Evolutionary conservation across 2,888 invertebrate species (phyloP), one percentile per base, ranked within the genome.

Genomic region (Drosophila prolongata): DNA sequence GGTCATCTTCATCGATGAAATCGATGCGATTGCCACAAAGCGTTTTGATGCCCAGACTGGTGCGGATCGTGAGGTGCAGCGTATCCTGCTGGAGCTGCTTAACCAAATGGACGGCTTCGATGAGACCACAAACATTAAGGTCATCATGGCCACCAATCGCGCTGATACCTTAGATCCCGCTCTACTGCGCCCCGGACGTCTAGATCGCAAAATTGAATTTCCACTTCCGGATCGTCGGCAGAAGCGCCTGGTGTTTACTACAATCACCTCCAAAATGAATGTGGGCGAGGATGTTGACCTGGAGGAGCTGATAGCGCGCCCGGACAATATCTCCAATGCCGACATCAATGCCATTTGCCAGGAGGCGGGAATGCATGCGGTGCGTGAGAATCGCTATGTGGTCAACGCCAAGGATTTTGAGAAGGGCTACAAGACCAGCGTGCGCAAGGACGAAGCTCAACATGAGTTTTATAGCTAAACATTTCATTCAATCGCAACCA

Each of bases 81-180:
- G 99, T 93, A 99, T 99, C 92, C 93, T 99, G 42, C 93, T 99
- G 27, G 99, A 99, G 90, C 93, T 99, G 57, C 94, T 99, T 6
- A 99, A 99, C 93, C 99, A 99, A 93, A 99, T 99, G 99, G 99
- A 99, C 93, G 99, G 99, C 40, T 99, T 99, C 91, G 99, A 99
- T 93, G 99, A 99, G 93, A 99, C 98, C 0, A 98, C 99, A 11
- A 99, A 99, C 93, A 99, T 99, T 34, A 99, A 99, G 94, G 99
- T 95, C 0, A 98, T 98, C 75, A 98, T 98, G 98, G 98, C 98
- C 0, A 98, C 98, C 9, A 98, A 98, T 93, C 95, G 98, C 86
- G 98, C 99, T 8, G 99, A 99, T 91, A 99, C 99, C 4, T 93
- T 99, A 68, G 99, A 99, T 93, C 99, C 99, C n/a, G 99, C 92